Evolutionary conservation across 2,888 invertebrate species (phyloP), one percentile per base, ranked within the genome.

Genomic region (Agrochola macilenta): DNA sequence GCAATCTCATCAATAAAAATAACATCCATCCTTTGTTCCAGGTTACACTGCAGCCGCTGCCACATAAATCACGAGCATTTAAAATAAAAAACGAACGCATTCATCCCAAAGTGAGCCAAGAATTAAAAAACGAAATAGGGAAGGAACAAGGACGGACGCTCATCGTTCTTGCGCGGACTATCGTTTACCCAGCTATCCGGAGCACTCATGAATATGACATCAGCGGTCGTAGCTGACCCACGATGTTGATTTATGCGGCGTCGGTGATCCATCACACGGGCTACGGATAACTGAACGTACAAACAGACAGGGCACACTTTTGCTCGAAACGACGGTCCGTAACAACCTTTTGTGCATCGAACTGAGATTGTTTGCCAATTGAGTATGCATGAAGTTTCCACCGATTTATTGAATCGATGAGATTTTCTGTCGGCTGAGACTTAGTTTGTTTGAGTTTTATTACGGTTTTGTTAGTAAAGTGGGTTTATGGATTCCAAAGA

Each of bases 131-230:
- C 93, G 88, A 88, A 92, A 93, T 54, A 92, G 26, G 73, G 90
- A 92, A 92, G 90, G 90, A 92, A 93, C 92, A 92, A 78, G 61
- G 90, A 90, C 88, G 83, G 79, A 69, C 83, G 87, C 88, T 88
- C 89, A 90, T 91, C 88, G 88, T 90, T 91, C 89, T 90, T 89
- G 79, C 76, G 84, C 87, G 85, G 89, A 85, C 88, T 88, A 92
- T 90, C 92, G 91, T 91, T 93, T 91, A 91, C 90, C 88, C 89
- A 85, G 89, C 77, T 81, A 85, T 83, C 85, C 85, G 85, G 87
- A 82, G 77, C 87, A 88, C 94, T 96, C 95, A 96, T 96, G 95
- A 96, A 96, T 96, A 95, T 94, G 95, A 95, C 95, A 96, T 95
- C 94, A 94, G 94, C 88, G 94, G 93, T 90, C 90, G 87, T 61